These are phyloP conservation scores for Megamerina dolium DNA, from an alignment of 2,888 invertebrate genomes.

Conservation along the genomic window DNA sequence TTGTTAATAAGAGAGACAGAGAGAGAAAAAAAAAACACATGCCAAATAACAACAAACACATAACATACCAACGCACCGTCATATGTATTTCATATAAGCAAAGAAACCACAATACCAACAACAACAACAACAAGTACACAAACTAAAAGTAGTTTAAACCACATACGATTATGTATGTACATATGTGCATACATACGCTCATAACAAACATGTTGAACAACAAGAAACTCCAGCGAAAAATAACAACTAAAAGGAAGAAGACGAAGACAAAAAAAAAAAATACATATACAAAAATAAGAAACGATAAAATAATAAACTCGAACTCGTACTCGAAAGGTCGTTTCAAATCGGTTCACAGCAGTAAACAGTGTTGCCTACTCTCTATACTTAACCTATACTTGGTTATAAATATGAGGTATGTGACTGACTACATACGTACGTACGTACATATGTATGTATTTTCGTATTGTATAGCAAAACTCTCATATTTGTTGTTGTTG, in stretches of 20 bases:
- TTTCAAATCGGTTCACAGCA: constrained; percentile 44
- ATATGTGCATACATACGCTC: not conserved
- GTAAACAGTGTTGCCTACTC: constrained; percentile 42
- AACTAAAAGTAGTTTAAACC: no score
- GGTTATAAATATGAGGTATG: no score
- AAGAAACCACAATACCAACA: not conserved
- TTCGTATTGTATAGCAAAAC: no score
- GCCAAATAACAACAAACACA: constrained; percentile 24
- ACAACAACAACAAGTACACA: not conserved
- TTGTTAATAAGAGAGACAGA: constrained; percentile 4
- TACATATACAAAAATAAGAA: constrained; percentile 12
- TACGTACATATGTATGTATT: not conserved
- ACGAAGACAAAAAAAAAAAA: constrained; percentile 14
- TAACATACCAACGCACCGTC: not conserved
- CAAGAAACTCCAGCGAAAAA: constrained; percentile 11
- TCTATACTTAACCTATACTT: no score
- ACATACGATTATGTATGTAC: not conserved
- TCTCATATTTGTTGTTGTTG: not conserved
- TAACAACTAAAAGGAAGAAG: constrained; percentile 11
- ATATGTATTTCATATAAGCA: not conserved
- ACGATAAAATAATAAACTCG: constrained; percentile 18
- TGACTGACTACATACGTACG: not conserved
- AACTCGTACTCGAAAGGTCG: constrained; percentile 47
- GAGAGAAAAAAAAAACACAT: constrained; percentile 18
- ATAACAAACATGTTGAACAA: not conserved